Conservation (phyloP, 2,888 invertebrate species). For the Apodemia zela region DNA sequence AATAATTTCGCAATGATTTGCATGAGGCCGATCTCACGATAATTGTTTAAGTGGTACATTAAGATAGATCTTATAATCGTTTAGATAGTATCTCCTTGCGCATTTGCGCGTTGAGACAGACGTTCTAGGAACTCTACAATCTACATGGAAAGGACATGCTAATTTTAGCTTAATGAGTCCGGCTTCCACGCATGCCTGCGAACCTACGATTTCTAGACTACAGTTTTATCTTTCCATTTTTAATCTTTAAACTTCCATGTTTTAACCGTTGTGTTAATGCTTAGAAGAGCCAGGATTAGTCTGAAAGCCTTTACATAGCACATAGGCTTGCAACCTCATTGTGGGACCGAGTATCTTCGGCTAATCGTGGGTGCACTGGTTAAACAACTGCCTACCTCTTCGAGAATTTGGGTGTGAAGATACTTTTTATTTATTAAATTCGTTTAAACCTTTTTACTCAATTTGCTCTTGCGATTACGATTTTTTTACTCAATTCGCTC, state of each 20-base stretch:
- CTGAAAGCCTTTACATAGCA: no score
- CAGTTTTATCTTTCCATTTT: background rate
- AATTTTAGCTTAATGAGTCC: slow-evolving; percentile 12
- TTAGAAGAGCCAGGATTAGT: no score
- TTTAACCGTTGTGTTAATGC: no score
- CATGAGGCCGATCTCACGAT: background rate
- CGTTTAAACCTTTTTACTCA: no score
- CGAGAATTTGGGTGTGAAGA: no score
- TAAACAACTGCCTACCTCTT: no score
- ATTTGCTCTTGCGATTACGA: no score
- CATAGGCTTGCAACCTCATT: no score
- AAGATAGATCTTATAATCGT: slow-evolving; percentile 10
- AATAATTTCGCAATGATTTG: background rate
- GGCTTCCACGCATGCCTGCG: background rate
- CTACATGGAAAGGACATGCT: slow-evolving; percentile 7
- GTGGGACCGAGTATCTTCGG: no score
- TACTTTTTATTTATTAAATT: no score
- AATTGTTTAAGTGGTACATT: slow-evolving; percentile 5
- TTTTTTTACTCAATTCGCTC: no score
- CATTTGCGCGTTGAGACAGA: background rate
- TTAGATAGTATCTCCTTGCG: slow-evolving; percentile 6
- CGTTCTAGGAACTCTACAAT: slow-evolving; percentile 12
- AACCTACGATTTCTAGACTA: background rate
- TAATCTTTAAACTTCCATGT: background rate
- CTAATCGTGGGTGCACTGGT: no score